Base-by-base conservation (phyloP, 2,113 vertebrate genomes). In the Indri indri region DNA sequence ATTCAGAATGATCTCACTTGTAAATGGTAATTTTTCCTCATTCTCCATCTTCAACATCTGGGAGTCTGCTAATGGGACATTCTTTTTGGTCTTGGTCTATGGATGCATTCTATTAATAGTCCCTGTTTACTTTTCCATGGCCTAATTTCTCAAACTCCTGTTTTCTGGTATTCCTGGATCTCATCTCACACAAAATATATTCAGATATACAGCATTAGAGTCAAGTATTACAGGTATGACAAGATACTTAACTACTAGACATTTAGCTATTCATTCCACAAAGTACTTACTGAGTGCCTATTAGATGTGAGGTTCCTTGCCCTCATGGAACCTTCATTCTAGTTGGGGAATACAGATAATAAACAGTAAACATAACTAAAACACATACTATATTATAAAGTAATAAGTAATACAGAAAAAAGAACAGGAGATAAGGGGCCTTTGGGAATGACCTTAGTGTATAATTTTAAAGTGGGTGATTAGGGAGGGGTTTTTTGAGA, bases 181-280 rank as follows among this genome's bases (percentile, higher is more conserved):
- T 86, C n/a, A 63, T 71, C 71, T 96, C 88, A 87, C 32, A 63
- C 34, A 95, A 81, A 68, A 79, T 80, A 59, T 68, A 90, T 76
- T 87, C 47, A 93, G 0, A 45, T 57, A 0, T 94, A 47, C 9
- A 96, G 23, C 37, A 68, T 77, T 73, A 70, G 12, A 71, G 57
- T 80, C 11, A 66, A 61, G 40, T 88, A 84, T 70, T 91, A 2
- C 74, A 65, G 86, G 30, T 16, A 81, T 61, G 32, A n/a, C 32
- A 74, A 18, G 52, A 50, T 89, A 70, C 16, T 95, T 50, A 61
- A 11, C 22, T 77, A 1, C 30, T 30, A 66, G 70, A 76, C 66
- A 89, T 68, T 82, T 68, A 90, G 23, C 27, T 95, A 2, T 73
- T 83, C 37, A 2, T 74, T 85, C 32, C 34, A n/a, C 37, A 87